Evolutionary conservation across 1,140 invertebrate genomes (phyloP).

Genomic region (Grapholita molesta): DNA sequence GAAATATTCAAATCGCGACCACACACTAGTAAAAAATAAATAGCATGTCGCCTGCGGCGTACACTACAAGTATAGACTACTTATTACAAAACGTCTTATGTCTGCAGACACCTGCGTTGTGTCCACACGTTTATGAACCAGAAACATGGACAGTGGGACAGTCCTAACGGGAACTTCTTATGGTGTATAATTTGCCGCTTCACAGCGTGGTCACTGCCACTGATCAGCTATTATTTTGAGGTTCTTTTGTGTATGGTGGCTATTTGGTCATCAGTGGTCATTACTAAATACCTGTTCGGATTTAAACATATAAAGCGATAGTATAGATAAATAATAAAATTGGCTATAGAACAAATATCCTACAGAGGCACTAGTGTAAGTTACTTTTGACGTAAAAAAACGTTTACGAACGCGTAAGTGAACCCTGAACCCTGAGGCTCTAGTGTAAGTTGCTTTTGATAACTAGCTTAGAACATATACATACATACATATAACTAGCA

Average conservation of each 20-base stretch:
- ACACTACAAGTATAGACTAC: background rate
- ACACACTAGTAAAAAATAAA: background rate
- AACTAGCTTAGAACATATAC: too few relatives aligned
- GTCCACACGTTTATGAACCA: background rate
- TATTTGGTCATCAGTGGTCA: background rate
- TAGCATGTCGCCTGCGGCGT: background rate
- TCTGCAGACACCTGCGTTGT: background rate
- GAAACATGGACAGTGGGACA: background rate
- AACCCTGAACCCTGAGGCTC: too few relatives aligned
- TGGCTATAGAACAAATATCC: background rate
- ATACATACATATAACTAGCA: too few relatives aligned
- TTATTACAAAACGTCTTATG: background rate
- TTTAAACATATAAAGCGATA: background rate
- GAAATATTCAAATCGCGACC: background rate
- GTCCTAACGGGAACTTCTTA: background rate
- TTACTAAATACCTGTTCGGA: background rate
- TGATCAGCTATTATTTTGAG: background rate
- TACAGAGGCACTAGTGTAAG: too few relatives aligned
- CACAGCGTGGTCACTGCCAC: background rate
- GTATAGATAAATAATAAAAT: background rate
- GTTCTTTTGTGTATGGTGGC: background rate
- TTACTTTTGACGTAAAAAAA: too few relatives aligned
- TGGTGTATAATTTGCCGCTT: background rate
- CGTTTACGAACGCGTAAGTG: too few relatives aligned
- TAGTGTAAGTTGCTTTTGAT: too few relatives aligned